Evolutionary conservation across 2,113 vertebrate genomes (phyloP).

Genomic region (Dipodomys merriami): DNA sequence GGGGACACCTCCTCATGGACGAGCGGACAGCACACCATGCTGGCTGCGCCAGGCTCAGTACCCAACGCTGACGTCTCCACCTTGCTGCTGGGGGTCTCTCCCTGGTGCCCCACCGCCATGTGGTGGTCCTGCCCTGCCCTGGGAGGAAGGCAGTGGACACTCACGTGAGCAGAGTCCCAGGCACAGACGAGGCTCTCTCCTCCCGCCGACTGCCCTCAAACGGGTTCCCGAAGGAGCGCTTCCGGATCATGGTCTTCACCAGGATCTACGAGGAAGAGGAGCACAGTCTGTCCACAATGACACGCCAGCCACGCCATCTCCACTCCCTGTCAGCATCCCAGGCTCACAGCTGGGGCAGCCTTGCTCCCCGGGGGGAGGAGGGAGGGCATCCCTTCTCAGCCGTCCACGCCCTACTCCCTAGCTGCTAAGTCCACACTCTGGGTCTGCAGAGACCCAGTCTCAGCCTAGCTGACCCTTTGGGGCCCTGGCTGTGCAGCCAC

Average conservation of each 20-base stretch:
- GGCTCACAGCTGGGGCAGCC: neutral
- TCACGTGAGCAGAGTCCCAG: slow-evolving; percentile 91
- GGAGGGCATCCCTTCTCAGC: neutral
- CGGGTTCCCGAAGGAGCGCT: slow-evolving; percentile 97
- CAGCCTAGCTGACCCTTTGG: rapidly evolving
- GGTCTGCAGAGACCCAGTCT: neutral
- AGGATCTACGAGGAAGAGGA: slow-evolving; percentile 89
- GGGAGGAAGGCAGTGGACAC: slow-evolving; percentile 60
- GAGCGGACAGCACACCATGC: neutral
- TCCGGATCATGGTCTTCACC: slow-evolving; percentile 98
- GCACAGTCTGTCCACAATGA: rapidly evolving
- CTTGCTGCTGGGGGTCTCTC: neutral
- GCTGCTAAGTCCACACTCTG: neutral
- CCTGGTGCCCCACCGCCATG: too few relatives aligned
- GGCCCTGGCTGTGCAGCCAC: neutral
- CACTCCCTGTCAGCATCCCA: neutral
- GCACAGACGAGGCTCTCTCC: slow-evolving; percentile 88
- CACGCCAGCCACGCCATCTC: neutral
- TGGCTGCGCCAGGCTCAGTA: neutral
- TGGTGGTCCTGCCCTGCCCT: neutral
- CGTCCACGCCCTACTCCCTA: neutral
- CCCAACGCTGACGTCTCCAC: neutral
- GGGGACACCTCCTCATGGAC: neutral
- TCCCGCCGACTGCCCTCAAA: slow-evolving; percentile 95
- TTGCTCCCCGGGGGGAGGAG: neutral